Conservation (phyloP, 2,888 invertebrate genomes). For the Galeruca laticollis region DNA sequence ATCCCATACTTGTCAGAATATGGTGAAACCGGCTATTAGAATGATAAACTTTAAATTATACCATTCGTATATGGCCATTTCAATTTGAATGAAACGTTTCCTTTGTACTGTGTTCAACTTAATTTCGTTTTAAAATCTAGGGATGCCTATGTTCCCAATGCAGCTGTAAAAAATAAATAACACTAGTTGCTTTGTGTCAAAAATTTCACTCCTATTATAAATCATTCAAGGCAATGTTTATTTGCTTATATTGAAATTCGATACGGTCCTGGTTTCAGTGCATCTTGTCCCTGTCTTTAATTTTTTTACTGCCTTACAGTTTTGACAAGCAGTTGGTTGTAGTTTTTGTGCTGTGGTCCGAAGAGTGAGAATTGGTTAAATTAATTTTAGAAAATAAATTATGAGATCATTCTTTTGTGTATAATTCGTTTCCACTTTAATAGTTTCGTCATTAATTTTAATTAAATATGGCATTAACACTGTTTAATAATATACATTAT, state of each 20-base stretch:
- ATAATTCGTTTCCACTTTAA: constrained; percentile 17
- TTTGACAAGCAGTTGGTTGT: constrained; percentile 55
- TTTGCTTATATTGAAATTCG: neutral
- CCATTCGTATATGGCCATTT: too few species aligned
- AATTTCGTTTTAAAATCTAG: too few species aligned
- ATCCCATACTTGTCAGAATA: too few species aligned
- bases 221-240: too few species aligned
- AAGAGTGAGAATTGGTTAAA: constrained; percentile 26
- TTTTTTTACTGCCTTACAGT: constrained; percentile 50
- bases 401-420: constrained; percentile 27
- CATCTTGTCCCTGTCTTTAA: constrained; percentile 38
- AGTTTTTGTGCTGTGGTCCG: constrained; percentile 25
- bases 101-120: too few species aligned
- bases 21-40: too few species aligned
- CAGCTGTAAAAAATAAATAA: too few species aligned
- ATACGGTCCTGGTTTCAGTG: constrained; percentile 8
- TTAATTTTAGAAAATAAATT: constrained; percentile 34
- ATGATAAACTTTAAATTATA: too few species aligned
- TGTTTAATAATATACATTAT: neutral
- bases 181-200: too few species aligned
- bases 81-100: too few species aligned
- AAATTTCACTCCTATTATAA: too few species aligned
- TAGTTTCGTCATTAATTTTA: constrained; percentile 5
- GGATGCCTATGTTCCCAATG: too few species aligned
- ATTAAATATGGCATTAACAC: constrained; percentile 3